Evolutionary conservation across 2,113 vertebrate species (phyloP).

Genomic region (Alligator mississippiensis): DNA sequence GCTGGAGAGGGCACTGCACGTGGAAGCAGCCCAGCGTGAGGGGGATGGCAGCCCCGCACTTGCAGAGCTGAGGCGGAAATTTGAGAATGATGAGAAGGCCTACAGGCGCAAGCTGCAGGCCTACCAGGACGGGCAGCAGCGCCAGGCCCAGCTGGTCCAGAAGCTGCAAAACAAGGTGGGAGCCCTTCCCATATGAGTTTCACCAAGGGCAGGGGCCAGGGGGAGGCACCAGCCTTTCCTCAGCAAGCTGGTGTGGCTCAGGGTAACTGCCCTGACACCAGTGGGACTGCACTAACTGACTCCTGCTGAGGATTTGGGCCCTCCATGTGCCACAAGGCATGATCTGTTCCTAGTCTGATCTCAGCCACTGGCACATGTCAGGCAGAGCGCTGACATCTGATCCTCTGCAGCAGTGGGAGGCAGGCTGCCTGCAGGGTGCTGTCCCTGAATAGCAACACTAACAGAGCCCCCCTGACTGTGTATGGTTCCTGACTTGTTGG

Average conservation of each 20-base stretch:
- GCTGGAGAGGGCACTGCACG: conserved; percentile 76
- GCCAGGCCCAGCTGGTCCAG: conserved; percentile 84
- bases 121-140: conserved; percentile 85
- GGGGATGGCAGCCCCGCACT: conserved; percentile 62
- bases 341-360: neutral
- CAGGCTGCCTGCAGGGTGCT: too few species aligned
- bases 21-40: conserved; percentile 72
- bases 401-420: neutral
- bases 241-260: neutral
- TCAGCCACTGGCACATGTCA: neutral
- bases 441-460: too few species aligned
- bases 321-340: neutral
- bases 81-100: conserved; percentile 70
- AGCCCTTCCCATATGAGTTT: neutral
- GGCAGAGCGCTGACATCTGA: neutral
- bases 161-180: conserved; percentile 85
- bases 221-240: neutral
- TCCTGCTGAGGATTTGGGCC: neutral
- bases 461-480: too few species aligned
- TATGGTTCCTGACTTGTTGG: too few species aligned
- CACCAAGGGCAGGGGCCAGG: neutral
- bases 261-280: neutral
- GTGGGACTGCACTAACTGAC: neutral
- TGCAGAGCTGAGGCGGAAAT: conserved; percentile 57
- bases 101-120: conserved; percentile 78